phyloP scores from a whole-genome alignment of 2,113 vertebrate genomes.

The Festucalex cinctus region DNA sequence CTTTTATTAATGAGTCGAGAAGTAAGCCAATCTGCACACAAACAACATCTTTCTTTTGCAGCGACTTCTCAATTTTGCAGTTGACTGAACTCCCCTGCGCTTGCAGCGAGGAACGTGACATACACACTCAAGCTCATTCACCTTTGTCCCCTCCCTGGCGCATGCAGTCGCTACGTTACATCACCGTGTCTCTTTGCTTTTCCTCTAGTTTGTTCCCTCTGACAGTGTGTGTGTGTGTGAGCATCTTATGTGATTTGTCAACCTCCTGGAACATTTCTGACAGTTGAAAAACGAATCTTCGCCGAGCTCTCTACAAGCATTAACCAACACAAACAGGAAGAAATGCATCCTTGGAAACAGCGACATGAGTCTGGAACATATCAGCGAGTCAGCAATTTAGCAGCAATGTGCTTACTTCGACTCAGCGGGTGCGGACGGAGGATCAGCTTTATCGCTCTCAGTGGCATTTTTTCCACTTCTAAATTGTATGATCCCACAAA shows the following conservation, averaged over 20 bases:
- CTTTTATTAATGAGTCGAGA: neutral
- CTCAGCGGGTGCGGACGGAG: constrained; percentile 2
- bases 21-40: neutral
- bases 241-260: constrained; percentile 9
- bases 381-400: neutral
- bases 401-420: neutral
- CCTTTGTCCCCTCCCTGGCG: neutral
- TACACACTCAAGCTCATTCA: neutral
- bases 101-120: neutral
- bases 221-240: neutral
- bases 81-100: neutral
- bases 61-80: constrained; percentile 8
- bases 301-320: constrained; percentile 2
- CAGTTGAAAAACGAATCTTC: neutral
- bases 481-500: constrained; percentile 21
- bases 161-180: constrained; percentile 18
- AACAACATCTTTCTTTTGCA: constrained; percentile 10
- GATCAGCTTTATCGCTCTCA: constrained; percentile 12
- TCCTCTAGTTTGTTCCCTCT: constrained; percentile 7
- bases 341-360: constrained; percentile 8
- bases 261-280: constrained; percentile 11
- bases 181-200: constrained; percentile 25
- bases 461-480: constrained; percentile 1
- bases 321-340: constrained; percentile 23
- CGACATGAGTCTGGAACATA: neutral